Base-by-base conservation (phyloP, 1,140 invertebrate genomes). In the Cardiocondyla obscurior region DNA sequence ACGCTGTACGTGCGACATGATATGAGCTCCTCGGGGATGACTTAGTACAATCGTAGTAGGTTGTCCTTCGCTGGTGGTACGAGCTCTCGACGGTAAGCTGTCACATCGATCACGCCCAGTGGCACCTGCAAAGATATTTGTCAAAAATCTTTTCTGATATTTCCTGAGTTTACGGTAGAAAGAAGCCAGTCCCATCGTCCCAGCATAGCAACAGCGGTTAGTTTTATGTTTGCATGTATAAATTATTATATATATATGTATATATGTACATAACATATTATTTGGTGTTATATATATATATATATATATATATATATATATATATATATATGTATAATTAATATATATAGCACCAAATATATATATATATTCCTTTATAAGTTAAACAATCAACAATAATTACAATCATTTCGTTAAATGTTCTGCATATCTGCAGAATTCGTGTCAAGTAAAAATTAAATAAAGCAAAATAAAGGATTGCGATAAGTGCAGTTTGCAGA, bases 51-150 rank as follows among this genome's bases (percentile, higher is more conserved):
- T 33, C 5, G 89, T 82, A 0, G 87, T 83, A 60, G 92, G 90
- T 70, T 91, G 90, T 62, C 95, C 94, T 88, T 96, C 96, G 89
- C 95, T 96, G 14, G 94, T 95, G 2, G 95, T 96, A 65, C 96
- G 94, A 25, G 96, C 95, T 10, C 96, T 93, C 0, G 96, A 96
- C 16, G 96, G 97, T 94, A 97, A 95, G 91, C 96, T 97, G 90
- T 97, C 97, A 91, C 96, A 97, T 49, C 97, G 95, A 84, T 97
- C 97, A 58, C 97, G 95, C 82, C 92, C 93, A 28, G 94, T 90
- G 12, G 92, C 81, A 87, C 94, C 94, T 95, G 91, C 7, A 93
- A 92, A 83, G 2, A 28, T 16, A 44, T 3, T 67, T 10, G 16
- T 88, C 10, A 73, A 25, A 53, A 12, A 65, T 42, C 14, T 60